These are phyloP conservation scores for Cotesia typhae DNA, from an alignment of 1,140 invertebrate genomes.

Conservation along the genomic window DNA sequence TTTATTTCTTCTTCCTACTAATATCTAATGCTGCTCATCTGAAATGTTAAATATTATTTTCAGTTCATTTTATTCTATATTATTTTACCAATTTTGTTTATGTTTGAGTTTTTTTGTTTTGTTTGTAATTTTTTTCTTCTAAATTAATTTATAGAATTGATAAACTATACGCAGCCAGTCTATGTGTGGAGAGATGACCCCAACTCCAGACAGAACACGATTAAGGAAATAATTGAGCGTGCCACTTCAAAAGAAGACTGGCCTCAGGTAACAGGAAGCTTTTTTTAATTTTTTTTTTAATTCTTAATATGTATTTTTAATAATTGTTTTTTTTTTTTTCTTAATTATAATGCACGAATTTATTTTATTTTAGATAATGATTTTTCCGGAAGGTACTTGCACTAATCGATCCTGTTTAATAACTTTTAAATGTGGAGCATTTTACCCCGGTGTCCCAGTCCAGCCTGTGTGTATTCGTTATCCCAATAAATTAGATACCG, in stretches of 20 bases:
- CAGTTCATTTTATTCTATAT: not conserved
- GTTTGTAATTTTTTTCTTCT: conserved; percentile 8
- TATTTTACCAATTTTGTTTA: no score
- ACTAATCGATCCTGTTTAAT: conserved; percentile 93
- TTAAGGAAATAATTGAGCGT: conserved; percentile 87
- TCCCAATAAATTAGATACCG: conserved; percentile 89
- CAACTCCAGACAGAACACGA: conserved; percentile 89
- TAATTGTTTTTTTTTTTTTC: no score
- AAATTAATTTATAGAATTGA: conserved; percentile 74
- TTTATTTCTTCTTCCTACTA: not conserved
- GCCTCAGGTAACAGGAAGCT: conserved; percentile 76
- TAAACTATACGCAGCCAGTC: conserved; percentile 93
- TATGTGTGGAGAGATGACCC: conserved; percentile 93
- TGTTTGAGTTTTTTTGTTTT: not conserved
- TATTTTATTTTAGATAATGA: conserved; percentile 76
- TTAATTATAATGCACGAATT: conserved; percentile 1
- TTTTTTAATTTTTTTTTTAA: not conserved
- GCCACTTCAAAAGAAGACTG: conserved; percentile 85
- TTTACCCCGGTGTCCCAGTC: conserved; percentile 92
- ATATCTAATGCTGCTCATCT: not conserved
- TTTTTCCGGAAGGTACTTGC: conserved; percentile 96
- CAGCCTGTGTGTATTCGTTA: conserved; percentile 94
- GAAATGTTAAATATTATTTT: not conserved
- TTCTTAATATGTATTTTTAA: no score
- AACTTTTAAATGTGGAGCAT: conserved; percentile 93